Percentiles rank a stretch among this genome's conserved stretches.
phyloP scores from a whole-genome alignment of 2,888 invertebrate species.

The Hirtodrosophila cameraria region DNA sequence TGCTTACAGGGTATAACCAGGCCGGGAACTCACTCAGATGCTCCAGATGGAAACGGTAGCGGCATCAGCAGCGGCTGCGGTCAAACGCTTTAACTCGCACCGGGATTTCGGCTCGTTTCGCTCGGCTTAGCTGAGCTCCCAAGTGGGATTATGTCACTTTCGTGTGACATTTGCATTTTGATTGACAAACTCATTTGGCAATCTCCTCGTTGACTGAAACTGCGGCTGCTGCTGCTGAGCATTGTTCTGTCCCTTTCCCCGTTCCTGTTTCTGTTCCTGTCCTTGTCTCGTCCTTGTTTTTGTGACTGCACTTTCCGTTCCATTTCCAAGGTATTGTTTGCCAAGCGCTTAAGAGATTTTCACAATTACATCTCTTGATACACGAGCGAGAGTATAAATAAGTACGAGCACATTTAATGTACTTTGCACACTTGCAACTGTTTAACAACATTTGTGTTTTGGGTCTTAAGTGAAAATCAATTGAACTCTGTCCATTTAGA shows the following conservation, averaged over 20 bases:
- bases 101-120: conserved; percentile 75
- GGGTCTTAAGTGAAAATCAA: neutral
- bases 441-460: conserved; percentile 26
- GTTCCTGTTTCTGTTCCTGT: conserved; percentile 1
- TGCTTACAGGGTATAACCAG: conserved; percentile 1
- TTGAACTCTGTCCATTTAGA: neutral
- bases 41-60: conserved; percentile 2
- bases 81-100: conserved; percentile 80
- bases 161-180: conserved; percentile 83
- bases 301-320: neutral
- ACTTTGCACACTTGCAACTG: conserved; percentile 45
- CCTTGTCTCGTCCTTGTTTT: neutral
- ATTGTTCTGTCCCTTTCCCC: conserved; percentile 7
- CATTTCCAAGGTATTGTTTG: conserved; percentile 58
- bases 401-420: conserved; percentile 48
- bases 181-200: conserved; percentile 80
- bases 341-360: conserved; percentile 64
- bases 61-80: conserved; percentile 59
- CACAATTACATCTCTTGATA: conserved; percentile 59
- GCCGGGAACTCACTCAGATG: conserved; percentile 68
- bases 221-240: conserved; percentile 14
- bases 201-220: conserved; percentile 29
- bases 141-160: conserved; percentile 83
- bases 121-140: conserved; percentile 75
- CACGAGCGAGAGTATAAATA: conserved; percentile 22